Percentiles rank a stretch among this genome's conserved stretches.
phyloP scores from a whole-genome alignment of 2,888 invertebrate genomes.

The Nycteola revayana region DNA sequence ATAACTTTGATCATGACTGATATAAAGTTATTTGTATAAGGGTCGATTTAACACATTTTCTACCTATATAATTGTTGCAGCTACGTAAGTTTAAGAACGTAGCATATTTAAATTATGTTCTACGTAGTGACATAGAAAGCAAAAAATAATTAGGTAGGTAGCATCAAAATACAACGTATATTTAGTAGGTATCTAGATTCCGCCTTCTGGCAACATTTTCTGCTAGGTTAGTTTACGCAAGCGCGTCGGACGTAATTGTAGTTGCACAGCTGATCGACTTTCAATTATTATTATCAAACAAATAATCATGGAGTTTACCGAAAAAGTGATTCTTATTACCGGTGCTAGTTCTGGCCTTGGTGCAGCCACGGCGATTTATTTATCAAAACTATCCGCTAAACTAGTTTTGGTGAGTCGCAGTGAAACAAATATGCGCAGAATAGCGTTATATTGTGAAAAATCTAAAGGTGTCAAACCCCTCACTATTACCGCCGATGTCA shows the following conservation, averaged over 20 bases:
- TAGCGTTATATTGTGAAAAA: conserved; percentile 76
- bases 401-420: conserved; percentile 83
- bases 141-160: too few relatives aligned
- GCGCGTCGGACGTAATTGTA: too few relatives aligned
- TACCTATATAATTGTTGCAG: too few relatives aligned
- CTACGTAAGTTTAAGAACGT: too few relatives aligned
- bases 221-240: conserved; percentile 20
- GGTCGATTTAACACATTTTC: too few relatives aligned
- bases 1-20: too few relatives aligned
- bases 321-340: conserved; percentile 84
- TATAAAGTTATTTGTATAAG: too few relatives aligned
- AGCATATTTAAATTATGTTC: too few relatives aligned
- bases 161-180: too few relatives aligned
- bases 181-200: neutral
- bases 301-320: conserved; percentile 78
- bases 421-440: conserved; percentile 57
- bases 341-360: conserved; percentile 91
- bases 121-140: too few relatives aligned
- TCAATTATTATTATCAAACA: conserved; percentile 11
- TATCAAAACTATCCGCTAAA: conserved; percentile 84
- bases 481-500: conserved; percentile 84
- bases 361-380: conserved; percentile 85
- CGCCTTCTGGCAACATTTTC: conserved; percentile 18
- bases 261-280: too few relatives aligned
- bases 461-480: conserved; percentile 81